Percentiles rank a stretch among this genome's conserved stretches.
These are phyloP conservation scores for Epinephelus coioides DNA, from an alignment of 2,797 vertebrate genomes.

Conservation along the genomic window DNA sequence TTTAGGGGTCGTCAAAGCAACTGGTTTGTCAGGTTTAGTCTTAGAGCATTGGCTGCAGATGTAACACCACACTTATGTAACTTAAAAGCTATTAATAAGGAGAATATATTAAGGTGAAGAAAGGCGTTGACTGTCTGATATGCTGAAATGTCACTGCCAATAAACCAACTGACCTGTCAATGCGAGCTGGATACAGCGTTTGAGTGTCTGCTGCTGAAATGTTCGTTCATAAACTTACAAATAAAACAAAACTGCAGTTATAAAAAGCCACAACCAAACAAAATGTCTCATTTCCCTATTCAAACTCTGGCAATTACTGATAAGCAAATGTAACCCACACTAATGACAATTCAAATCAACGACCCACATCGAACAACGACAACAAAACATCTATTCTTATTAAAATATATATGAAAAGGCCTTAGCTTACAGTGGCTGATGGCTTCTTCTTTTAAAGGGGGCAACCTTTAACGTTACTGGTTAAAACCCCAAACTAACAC, in stretches of 20 bases:
- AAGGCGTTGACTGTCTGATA: not conserved
- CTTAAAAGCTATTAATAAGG: not conserved
- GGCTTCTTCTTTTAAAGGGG: not conserved
- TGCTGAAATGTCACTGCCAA: slow-evolving; percentile 3
- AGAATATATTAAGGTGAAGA: slow-evolving; percentile 1
- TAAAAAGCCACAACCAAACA: not conserved
- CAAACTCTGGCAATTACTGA: not conserved
- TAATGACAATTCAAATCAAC: not conserved
- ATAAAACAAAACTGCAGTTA: not conserved
- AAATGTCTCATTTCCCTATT: not conserved
- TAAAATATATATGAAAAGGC: slow-evolving; percentile 23
- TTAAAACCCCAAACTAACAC: not conserved
- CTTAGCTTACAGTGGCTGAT: slow-evolving; percentile 1
- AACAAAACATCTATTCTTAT: not conserved
- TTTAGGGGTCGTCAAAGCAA: not conserved
- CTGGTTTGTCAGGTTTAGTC: slow-evolving; percentile 24
- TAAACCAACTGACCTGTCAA: not conserved
- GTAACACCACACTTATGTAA: not conserved
- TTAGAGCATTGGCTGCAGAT: not conserved
- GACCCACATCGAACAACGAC: not conserved
- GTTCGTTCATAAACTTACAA: not conserved
- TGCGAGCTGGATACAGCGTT: not conserved
- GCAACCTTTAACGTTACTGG: not conserved
- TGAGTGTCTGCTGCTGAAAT: not conserved
- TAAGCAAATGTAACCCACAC: not conserved